These are phyloP conservation scores for Xestia sexstrigata DNA, from an alignment of 2,888 invertebrate genomes.

Conservation along the genomic window DNA sequence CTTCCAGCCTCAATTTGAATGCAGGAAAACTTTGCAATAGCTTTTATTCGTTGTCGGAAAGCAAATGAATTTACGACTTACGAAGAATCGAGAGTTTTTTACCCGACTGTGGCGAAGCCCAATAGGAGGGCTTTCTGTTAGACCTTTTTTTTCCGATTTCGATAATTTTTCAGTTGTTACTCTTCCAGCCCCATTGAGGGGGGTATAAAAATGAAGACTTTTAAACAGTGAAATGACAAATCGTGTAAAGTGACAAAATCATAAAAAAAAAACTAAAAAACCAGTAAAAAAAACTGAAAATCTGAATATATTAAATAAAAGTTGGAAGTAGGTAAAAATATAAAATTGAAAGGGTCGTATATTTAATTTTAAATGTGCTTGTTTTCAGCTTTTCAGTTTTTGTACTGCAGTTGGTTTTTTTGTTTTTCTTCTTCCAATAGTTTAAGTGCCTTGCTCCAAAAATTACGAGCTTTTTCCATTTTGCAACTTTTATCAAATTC, in stretches of 20 bases:
- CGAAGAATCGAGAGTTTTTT: constrained; percentile 75
- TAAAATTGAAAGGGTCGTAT: too few relatives aligned
- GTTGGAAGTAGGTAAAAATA: too few relatives aligned
- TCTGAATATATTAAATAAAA: too few relatives aligned
- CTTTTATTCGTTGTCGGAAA: constrained; percentile 85
- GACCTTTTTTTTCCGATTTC: neutral
- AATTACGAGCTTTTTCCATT: constrained; percentile 67
- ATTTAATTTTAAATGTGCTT: neutral
- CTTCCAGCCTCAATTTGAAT: constrained; percentile 86
- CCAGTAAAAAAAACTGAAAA: too few relatives aligned
- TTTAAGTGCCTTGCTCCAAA: constrained; percentile 62
- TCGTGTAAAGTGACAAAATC: neutral
- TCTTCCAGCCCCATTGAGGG: too few relatives aligned
- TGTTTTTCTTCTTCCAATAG: neutral
- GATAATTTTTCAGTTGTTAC: too few relatives aligned
- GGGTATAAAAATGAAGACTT: neutral
- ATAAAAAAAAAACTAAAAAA: too few relatives aligned
- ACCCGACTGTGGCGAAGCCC: neutral
- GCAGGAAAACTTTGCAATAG: constrained; percentile 86
- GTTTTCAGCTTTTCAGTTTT: neutral
- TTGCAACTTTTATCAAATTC: constrained; percentile 5
- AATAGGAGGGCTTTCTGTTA: neutral
- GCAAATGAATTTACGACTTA: constrained; percentile 86
- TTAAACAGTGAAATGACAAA: neutral
- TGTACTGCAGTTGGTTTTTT: neutral